phyloP scores from a whole-genome alignment of 2,113 vertebrate genomes.

The Sapajus apella region DNA sequence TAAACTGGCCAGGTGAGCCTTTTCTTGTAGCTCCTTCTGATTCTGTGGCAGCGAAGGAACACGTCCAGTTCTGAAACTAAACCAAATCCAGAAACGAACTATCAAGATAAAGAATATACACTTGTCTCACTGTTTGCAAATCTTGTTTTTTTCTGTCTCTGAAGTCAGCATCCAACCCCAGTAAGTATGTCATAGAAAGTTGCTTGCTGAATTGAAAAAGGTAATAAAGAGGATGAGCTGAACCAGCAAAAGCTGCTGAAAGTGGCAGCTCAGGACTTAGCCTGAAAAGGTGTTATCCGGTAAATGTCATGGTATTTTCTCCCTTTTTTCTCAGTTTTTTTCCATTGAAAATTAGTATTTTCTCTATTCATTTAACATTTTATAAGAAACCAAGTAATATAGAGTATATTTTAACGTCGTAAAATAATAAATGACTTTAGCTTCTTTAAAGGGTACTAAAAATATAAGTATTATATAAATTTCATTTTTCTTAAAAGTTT shows the following conservation, averaged over 20 bases:
- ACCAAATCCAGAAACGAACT: slow-evolving; percentile 37
- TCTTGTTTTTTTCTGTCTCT: neutral
- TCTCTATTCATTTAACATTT: slow-evolving; percentile 46
- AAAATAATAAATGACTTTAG: slow-evolving; percentile 58
- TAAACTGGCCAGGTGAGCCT: neutral
- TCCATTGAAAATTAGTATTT: slow-evolving; percentile 27
- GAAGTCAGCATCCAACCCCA: neutral
- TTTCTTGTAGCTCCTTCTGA: slow-evolving; percentile 30
- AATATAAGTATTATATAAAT: slow-evolving; percentile 63
- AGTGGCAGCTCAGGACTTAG: neutral
- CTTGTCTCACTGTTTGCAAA: neutral
- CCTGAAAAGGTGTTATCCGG: neutral
- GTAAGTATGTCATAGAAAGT: neutral
- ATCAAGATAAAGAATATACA: neutral
- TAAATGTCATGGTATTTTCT: neutral
- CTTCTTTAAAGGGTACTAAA: slow-evolving; percentile 69
- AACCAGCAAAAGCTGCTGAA: slow-evolving; percentile 35
- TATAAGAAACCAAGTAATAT: slow-evolving; percentile 66
- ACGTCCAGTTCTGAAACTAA: neutral
- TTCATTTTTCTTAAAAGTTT: slow-evolving; percentile 59
- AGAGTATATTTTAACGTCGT: slow-evolving; percentile 56
- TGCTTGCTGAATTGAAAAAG: neutral
- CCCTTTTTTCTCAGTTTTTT: neutral
- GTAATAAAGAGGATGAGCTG: slow-evolving; percentile 11
- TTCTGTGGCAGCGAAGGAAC: slow-evolving; percentile 14